Conservation (phyloP, 2,113 vertebrate genomes). For the Hyperopisus bebe region DNA sequence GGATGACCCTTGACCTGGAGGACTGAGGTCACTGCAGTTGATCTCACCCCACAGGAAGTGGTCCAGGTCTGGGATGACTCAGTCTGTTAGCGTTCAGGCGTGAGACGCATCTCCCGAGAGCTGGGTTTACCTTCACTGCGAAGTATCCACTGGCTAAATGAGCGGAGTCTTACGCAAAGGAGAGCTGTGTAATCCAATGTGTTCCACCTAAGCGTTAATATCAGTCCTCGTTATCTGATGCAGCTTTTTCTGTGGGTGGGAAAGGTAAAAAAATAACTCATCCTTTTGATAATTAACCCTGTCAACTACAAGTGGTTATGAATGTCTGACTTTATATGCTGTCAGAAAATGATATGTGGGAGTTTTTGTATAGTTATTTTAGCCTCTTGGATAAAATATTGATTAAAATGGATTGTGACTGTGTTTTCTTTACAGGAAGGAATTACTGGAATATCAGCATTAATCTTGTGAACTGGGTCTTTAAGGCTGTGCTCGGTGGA, state of each 20-base stretch:
- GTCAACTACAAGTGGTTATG: background rate
- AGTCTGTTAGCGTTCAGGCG: background rate
- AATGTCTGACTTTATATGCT: background rate
- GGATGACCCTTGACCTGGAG: background rate
- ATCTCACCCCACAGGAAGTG: background rate
- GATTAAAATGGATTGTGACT: background rate
- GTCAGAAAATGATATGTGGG: background rate
- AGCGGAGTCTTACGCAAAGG: background rate
- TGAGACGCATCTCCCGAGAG: background rate
- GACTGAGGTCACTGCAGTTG: background rate
- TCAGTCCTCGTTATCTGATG: background rate
- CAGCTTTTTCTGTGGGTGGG: background rate
- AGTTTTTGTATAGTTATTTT: background rate
- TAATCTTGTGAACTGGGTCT: background rate
- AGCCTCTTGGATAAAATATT: background rate
- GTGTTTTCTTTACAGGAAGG: background rate
- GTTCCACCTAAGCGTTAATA: background rate
- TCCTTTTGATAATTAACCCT: background rate
- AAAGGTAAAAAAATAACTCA: background rate
- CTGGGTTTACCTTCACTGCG: background rate
- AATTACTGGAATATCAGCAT: constrained; percentile 16
- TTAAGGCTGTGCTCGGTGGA: constrained; percentile 11
- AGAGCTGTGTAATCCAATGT: background rate
- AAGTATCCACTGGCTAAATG: background rate
- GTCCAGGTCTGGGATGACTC: constrained; percentile 26